A percentile compares a stretch with the other conserved stretches of the same genome.
phyloP scores from a whole-genome alignment of 2,113 vertebrate genomes.

The Ailuropoda melanoleuca region DNA sequence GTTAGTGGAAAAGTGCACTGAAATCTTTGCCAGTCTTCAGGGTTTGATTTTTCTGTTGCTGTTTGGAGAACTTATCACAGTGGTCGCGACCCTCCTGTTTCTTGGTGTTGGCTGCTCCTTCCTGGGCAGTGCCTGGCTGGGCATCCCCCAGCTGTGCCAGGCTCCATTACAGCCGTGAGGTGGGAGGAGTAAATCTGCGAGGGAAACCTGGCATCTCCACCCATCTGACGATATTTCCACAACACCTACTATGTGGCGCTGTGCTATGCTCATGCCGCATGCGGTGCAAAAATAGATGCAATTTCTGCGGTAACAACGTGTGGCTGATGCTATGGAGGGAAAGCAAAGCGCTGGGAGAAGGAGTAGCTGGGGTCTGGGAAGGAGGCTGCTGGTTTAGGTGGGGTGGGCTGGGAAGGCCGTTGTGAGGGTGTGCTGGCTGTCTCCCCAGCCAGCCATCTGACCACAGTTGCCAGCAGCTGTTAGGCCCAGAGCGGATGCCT shows the following conservation, averaged over 20 bases:
- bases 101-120: background rate
- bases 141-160: background rate
- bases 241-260: fast-evolving
- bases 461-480: too few species aligned
- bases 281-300: background rate
- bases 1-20: background rate
- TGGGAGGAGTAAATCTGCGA: background rate
- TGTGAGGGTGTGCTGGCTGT: too few species aligned
- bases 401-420: background rate
- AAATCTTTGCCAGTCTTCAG: background rate
- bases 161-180: background rate
- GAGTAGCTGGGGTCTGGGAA: too few species aligned
- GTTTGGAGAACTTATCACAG: background rate
- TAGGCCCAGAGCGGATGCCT: background rate
- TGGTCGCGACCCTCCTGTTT: background rate
- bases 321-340: background rate
- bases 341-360: background rate
- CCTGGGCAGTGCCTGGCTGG: background rate
- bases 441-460: background rate
- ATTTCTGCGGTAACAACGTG: background rate
- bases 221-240: background rate
- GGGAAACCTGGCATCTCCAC: background rate
- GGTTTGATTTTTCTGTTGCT: background rate
- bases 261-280: background rate
- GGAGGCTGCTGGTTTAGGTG: background rate